These are phyloP conservation scores for Poecilus cupreus DNA, from an alignment of 2,888 invertebrate genomes.

Conservation along the genomic window DNA sequence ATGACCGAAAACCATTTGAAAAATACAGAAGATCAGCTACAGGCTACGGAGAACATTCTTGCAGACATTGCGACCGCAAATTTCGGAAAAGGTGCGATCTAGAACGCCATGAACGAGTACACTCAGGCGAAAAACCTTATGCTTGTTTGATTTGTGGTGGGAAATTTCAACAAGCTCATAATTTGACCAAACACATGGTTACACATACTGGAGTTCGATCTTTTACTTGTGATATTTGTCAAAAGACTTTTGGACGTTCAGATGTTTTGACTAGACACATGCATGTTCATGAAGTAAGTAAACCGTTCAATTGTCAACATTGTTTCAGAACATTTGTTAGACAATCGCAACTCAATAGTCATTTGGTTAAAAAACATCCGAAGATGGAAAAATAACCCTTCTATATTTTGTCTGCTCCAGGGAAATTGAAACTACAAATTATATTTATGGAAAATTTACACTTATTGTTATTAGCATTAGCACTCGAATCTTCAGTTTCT, in stretches of 20 bases:
- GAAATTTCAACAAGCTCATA: conserved; percentile 68
- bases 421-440: too few species aligned
- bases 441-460: too few species aligned
- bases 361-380: conserved; percentile 65
- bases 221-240: conserved; percentile 66
- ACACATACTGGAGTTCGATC: conserved; percentile 69
- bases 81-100: conserved; percentile 70
- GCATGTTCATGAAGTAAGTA: conserved; percentile 69
- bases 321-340: conserved; percentile 69
- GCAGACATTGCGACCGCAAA: conserved; percentile 66
- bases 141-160: conserved; percentile 67
- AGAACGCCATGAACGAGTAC: conserved; percentile 70
- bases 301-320: conserved; percentile 68
- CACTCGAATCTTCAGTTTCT: too few species aligned
- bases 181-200: conserved; percentile 70
- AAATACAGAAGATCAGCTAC: conserved; percentile 30
- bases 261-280: conserved; percentile 70
- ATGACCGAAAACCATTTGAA: neutral
- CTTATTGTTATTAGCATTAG: too few species aligned
- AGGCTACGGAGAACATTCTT: conserved; percentile 35
- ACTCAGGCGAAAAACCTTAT: conserved; percentile 71
- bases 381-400: neutral
- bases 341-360: conserved; percentile 65
- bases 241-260: conserved; percentile 69
- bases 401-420: too few species aligned